Conservation (phyloP, 2,888 invertebrate species). For the Trachelus tabidus region DNA sequence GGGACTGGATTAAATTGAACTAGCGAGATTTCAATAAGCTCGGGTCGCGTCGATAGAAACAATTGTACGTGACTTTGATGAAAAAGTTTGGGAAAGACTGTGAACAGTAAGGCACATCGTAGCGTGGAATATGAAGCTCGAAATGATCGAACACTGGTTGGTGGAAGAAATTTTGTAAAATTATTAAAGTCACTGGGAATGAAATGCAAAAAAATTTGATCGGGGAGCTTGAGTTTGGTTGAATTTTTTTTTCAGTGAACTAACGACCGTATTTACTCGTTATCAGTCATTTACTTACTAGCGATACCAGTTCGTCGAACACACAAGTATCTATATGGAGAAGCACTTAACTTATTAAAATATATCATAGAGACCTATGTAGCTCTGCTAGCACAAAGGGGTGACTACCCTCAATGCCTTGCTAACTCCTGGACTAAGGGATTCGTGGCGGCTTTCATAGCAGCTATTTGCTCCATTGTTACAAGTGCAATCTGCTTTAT, state of each 20-base stretch:
- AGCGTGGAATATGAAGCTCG: neutral
- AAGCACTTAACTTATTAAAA: constrained; percentile 1
- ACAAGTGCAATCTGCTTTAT: neutral
- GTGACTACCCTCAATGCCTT: neutral
- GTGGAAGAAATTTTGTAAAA: neutral
- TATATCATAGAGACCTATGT: neutral
- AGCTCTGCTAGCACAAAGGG: neutral
- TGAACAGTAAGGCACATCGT: neutral
- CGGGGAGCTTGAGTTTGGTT: neutral
- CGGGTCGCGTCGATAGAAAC: neutral
- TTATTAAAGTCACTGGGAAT: neutral
- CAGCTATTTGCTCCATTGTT: neutral
- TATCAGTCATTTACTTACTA: neutral
- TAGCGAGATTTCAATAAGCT: neutral
- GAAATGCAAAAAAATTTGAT: neutral
- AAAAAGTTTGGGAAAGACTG: neutral
- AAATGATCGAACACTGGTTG: neutral
- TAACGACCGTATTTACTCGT: neutral
- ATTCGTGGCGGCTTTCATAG: neutral
- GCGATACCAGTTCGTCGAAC: neutral
- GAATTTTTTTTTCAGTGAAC: too few species aligned
- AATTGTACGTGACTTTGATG: neutral
- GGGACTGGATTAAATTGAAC: neutral
- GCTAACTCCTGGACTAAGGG: neutral
- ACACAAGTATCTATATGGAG: neutral